Evolutionary conservation across 2,888 invertebrate species (phyloP), one percentile per base, ranked within the genome.

Genomic region (Drosophila formosana): DNA sequence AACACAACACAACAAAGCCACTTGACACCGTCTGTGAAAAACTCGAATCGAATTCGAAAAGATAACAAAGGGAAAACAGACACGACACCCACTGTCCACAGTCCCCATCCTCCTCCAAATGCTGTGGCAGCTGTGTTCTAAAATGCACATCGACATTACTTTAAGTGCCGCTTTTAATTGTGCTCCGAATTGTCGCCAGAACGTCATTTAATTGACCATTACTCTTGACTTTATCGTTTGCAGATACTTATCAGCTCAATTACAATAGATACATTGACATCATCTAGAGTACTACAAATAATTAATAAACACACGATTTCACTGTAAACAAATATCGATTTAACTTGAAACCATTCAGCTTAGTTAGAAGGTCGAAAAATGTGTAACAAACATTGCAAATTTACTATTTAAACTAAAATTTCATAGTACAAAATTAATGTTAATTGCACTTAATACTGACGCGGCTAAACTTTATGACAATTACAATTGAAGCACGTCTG

Each of bases 21-120:
- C 53, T 71, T 52, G 58, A 58, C 43, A 49, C 45, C 6, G 2
- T 45, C 62, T 70, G 73, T 61, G 73, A 75, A 73, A 60, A 56
- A 25, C 28, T 37, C 11, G 18, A 23, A 4, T 32, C 13, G 9
- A 30, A 43, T 30, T 55, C n/a, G 28, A 37, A 47, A 47, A 30
- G 53, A 41, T 18, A 18, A 53, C 37, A 61, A 67, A 50, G 51
- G 46, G 30, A 45, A 50, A 25, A 34, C 32, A 45, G 39, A 69
- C 69, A 66, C 68, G 52, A 18, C 45, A 62, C 4, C 25, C 13
- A 39, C 39, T 13, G 8, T 34, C 26, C 4, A 46, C 39, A 52
- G 45, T 47, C 28, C 26, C 28, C 26, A 30, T 34, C 4, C 3
- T 9, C 9, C 34, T 3, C 9, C 32, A 8, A 3, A 4, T 34